phyloP scores from a whole-genome alignment of 2,113 vertebrate species.

The Brachyhypopomus occidentalis region DNA sequence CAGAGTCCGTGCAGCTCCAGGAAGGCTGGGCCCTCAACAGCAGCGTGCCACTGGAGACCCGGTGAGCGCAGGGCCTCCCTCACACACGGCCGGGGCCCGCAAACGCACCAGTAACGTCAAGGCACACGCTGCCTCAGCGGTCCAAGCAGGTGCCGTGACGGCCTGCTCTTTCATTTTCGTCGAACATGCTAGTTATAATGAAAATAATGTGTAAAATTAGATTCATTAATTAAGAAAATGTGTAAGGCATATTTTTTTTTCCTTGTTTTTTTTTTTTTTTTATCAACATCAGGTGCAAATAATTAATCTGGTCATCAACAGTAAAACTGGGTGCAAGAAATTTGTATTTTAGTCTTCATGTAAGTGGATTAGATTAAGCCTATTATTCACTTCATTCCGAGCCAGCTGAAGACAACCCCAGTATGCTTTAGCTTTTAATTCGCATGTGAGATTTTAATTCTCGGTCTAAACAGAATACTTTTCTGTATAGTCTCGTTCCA shows the following conservation, averaged over 20 bases:
- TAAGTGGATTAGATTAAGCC: neutral
- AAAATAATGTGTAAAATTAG: neutral
- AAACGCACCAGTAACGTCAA: neutral
- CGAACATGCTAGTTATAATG: neutral
- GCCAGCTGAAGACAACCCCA: neutral
- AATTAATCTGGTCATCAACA: slow-evolving; percentile 2
- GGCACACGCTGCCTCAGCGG: neutral
- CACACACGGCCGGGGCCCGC: neutral
- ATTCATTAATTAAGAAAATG: neutral
- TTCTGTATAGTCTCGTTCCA: neutral
- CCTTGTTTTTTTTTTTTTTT: neutral
- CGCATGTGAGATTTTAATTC: neutral
- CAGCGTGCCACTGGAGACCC: slow-evolving; percentile 87
- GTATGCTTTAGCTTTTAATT: neutral
- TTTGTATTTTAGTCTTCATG: neutral
- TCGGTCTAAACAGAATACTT: too few species aligned
- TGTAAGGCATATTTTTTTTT: neutral
- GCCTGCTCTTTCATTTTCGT: slow-evolving; percentile 10
- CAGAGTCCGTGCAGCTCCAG: slow-evolving; percentile 87
- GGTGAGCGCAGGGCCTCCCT: slow-evolving; percentile 63
- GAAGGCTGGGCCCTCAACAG: slow-evolving; percentile 93
- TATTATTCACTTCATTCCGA: neutral
- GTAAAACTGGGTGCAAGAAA: neutral
- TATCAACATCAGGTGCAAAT: neutral
- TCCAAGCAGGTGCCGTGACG: neutral